phyloP scores from a whole-genome alignment of 2,797 vertebrate species.

The Poeciliopsis gracilis region DNA sequence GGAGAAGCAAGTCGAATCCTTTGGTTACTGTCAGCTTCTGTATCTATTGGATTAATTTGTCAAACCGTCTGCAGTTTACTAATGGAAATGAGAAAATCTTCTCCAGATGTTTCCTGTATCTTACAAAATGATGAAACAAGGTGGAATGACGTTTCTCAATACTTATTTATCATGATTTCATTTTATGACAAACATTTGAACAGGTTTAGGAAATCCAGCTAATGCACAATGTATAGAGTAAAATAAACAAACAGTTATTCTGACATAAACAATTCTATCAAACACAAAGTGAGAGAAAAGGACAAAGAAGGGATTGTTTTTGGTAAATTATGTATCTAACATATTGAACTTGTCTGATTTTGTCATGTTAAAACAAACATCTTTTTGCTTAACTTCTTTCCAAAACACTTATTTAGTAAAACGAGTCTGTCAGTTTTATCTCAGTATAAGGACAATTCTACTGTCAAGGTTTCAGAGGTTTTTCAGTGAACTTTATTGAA shows the following conservation, averaged over 20 bases:
- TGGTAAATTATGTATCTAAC: no score
- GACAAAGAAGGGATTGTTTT: neutral
- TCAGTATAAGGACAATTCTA: neutral
- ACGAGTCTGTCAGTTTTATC: neutral
- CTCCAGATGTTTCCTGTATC: neutral
- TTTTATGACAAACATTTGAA: neutral
- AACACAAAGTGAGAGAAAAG: neutral
- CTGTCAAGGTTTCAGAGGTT: neutral
- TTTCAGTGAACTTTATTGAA: neutral
- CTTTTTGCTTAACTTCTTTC: neutral
- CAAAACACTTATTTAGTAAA: neutral
- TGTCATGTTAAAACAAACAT: neutral
- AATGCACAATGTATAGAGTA: neutral
- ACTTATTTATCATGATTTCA: neutral
- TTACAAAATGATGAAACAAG: neutral
- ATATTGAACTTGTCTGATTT: neutral
- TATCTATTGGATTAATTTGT: neutral
- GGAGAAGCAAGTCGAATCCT: neutral
- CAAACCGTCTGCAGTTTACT: neutral
- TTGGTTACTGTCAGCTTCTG: neutral
- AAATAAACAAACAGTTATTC: neutral
- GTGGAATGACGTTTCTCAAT: neutral
- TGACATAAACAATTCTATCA: neutral
- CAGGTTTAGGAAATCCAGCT: neutral
- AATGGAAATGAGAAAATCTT: neutral